Conservation (phyloP, 2,113 vertebrate genomes). For the Octodon degus region DNA sequence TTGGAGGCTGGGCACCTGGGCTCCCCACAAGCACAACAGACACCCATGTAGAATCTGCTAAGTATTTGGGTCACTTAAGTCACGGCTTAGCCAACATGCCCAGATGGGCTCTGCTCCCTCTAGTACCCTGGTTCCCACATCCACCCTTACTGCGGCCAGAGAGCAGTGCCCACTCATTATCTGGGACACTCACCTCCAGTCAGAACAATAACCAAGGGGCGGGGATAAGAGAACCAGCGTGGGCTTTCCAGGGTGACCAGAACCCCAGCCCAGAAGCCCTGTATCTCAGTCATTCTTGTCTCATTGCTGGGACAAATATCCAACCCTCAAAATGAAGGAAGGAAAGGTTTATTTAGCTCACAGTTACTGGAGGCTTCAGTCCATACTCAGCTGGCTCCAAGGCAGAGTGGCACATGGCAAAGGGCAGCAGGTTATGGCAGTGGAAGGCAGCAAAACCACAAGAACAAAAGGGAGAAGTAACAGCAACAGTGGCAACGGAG, state of each 20-base stretch:
- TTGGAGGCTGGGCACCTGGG: fast-evolving
- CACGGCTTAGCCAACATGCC: not conserved
- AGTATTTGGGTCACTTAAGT: not conserved
- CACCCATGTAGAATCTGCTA: not conserved
- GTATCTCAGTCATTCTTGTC: not conserved
- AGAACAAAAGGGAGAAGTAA: no score
- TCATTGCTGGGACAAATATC: no score
- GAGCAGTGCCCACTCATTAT: not conserved
- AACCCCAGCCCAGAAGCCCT: not conserved
- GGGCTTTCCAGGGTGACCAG: not conserved
- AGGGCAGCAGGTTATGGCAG: no score
- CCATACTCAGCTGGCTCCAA: no score
- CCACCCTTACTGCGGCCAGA: not conserved
- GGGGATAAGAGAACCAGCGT: not conserved
- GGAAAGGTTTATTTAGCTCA: no score
- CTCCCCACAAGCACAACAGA: not conserved
- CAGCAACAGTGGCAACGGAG: no score
- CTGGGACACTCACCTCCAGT: no score
- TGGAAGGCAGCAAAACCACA: no score
- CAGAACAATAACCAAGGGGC: not conserved
- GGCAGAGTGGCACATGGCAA: no score
- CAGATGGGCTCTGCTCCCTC: not conserved
- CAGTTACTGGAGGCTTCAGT: no score
- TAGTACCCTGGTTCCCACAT: not conserved
- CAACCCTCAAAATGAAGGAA: no score